Evolutionary conservation across 92 coral and sea anemone species (phyloP), one percentile per base, ranked within the genome.

Genomic region (Parazoanthus atlanticus): DNA sequence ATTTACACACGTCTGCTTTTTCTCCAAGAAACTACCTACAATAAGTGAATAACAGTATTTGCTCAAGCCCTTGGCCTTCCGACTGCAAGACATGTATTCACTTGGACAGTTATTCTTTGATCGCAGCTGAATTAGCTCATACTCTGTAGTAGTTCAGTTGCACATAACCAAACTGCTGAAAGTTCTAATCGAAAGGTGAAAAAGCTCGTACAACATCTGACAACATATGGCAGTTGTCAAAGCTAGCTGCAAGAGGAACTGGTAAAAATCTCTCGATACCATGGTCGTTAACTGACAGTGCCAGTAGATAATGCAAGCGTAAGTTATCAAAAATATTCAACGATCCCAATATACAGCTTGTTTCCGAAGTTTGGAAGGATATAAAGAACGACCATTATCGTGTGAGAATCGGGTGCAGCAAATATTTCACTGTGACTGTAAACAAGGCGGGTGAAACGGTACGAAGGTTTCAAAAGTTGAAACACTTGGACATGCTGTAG

Each of bases 381-480:
- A 46, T 7, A 46, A 13, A 73, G 58, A 52, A 16, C 58, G 58
- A 52, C 21, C 77, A 38, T 30, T 73, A 30, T 73, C 77, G 38
- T 31, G n/a, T 73, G 77, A 32, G 38, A 73, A 31, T 21, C 77
- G 77, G 43, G 77, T 73, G 77, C 25, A 71, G 76, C 77, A 73
- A 73, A 30, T 32, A 32, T 16, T 52, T 52, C 58, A 52, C 58
- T 73, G 77, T 73, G 31, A 52, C 58, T 73, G 77, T 73, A 73
- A 36, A 75, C 79, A 75, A 75, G 79, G 79, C 79, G 79, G 79
- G 15, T 75, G 43, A 75, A 61, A 61, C 26, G 69, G 69, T 23
- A 23, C 10, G 17, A 71, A 17, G 25, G 28, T 2, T 33, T 33
- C 79, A 28, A 21, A 9, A 12, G 4, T n/a, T 36, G 5, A 75